These are phyloP conservation scores for Hemichromis elongatus DNA, from an alignment of 2,113 vertebrate genomes.

Conservation along the genomic window DNA sequence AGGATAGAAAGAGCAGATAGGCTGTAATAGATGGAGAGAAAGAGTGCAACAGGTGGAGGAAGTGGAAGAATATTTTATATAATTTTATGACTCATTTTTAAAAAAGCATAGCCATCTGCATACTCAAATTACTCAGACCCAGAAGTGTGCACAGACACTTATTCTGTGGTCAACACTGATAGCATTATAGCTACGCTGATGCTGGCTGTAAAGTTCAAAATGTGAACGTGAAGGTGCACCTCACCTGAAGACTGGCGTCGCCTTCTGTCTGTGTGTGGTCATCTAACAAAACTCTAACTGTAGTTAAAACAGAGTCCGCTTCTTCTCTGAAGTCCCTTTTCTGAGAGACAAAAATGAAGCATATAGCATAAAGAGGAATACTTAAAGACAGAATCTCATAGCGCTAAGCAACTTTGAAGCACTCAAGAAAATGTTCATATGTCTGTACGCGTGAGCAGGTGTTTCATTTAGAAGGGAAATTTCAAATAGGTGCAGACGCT, in stretches of 20 bases:
- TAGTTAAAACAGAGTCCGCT: conserved; percentile 36
- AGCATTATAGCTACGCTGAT: not conserved
- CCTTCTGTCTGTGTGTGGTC: conserved; percentile 12
- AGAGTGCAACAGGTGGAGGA: conserved; percentile 30
- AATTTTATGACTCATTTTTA: not conserved
- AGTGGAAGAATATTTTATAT: not conserved
- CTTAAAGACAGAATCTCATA: not conserved
- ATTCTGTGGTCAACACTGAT: not conserved
- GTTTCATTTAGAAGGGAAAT: not conserved
- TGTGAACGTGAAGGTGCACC: not conserved
- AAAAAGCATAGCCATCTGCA: not conserved
- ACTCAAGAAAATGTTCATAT: not conserved
- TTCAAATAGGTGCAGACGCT: accelerated
- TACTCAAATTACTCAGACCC: not conserved
- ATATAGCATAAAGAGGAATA: not conserved
- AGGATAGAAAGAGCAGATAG: conserved; percentile 16
- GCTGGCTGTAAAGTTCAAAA: not conserved
- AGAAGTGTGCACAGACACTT: not conserved
- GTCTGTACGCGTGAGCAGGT: not conserved
- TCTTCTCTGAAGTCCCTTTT: conserved; percentile 69
- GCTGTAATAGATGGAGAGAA: not conserved
- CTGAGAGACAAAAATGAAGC: conserved; percentile 27
- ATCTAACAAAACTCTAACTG: conserved; percentile 45
- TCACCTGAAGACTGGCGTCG: conserved; percentile 70
- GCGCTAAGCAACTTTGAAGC: not conserved